phyloP scores from a whole-genome alignment of 2,797 vertebrate genomes.

The Sebastes diploproa region DNA sequence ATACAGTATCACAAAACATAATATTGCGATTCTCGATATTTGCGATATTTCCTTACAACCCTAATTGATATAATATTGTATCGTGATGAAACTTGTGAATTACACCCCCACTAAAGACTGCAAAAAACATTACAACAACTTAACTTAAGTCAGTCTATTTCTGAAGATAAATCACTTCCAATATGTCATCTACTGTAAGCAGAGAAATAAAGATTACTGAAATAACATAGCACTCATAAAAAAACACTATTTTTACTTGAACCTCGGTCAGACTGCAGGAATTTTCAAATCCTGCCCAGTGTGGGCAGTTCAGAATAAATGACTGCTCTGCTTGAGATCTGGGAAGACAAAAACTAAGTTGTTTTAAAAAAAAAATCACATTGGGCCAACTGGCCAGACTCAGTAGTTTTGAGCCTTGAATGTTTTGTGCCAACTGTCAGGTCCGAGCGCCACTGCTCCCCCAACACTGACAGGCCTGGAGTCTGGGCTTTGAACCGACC shows the following conservation, averaged over 20 bases:
- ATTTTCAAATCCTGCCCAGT: conserved; percentile 6
- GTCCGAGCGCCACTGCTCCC: not conserved
- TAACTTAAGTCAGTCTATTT: not conserved
- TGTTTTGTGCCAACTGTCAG: conserved; percentile 19
- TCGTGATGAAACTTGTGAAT: accelerated
- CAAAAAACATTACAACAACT: not conserved
- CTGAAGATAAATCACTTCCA: not conserved
- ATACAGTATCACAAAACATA: not conserved
- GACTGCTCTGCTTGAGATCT: conserved; percentile 7
- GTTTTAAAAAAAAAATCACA: not conserved
- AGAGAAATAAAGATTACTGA: not conserved
- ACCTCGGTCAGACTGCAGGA: not conserved
- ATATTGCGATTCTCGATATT: not conserved
- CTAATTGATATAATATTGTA: no score
- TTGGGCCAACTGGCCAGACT: conserved; percentile 13
- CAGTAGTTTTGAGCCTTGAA: conserved; percentile 1
- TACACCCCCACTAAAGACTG: not conserved
- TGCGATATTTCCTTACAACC: no score
- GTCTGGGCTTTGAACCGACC: conserved; percentile 20
- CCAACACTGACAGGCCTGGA: conserved; percentile 1
- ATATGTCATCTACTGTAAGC: not conserved
- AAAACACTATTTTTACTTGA: conserved; percentile 6
- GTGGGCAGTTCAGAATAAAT: conserved; percentile 15
- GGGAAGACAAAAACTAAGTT: conserved; percentile 24
- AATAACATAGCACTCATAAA: conserved; percentile 4